These are phyloP conservation scores for Aldabrachelys gigantea DNA, from an alignment of 2,113 vertebrate genomes.

Conservation along the genomic window DNA sequence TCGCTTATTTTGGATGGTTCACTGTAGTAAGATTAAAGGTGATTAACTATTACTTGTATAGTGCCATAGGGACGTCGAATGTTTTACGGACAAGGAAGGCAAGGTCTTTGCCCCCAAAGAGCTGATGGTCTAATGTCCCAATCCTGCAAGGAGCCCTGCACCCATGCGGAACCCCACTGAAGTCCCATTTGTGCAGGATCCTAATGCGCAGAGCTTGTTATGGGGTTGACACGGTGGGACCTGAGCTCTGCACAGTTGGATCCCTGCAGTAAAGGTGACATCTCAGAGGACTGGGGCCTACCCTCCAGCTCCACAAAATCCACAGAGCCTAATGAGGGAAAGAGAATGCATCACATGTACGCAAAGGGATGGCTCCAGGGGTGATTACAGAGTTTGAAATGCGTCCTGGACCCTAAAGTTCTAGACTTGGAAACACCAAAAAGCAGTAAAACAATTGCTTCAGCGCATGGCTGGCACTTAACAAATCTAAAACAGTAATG, in stretches of 20 bases:
- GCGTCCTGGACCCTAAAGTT: background rate
- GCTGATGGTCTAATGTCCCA: fast-evolving
- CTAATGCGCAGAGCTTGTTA: no score
- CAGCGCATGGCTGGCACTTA: background rate
- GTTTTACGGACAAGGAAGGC: background rate
- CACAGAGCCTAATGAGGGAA: background rate
- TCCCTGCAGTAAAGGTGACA: background rate
- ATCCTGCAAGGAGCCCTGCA: background rate
- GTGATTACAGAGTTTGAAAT: background rate
- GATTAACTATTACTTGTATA: background rate
- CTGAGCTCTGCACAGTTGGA: background rate
- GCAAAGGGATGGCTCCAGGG: background rate
- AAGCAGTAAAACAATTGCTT: background rate
- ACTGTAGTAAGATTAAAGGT: background rate
- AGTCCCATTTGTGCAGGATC: background rate
- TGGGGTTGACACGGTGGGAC: background rate
- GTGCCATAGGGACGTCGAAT: background rate
- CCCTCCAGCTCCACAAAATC: background rate
- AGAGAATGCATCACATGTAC: background rate
- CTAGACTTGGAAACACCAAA: background rate
- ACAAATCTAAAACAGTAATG: background rate
- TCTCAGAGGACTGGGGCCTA: background rate
- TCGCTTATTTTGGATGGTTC: background rate
- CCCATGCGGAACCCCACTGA: background rate
- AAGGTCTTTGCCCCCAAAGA: background rate